These are phyloP conservation scores for Drosophila falleni DNA, from an alignment of 2,888 invertebrate genomes.

Conservation along the genomic window DNA sequence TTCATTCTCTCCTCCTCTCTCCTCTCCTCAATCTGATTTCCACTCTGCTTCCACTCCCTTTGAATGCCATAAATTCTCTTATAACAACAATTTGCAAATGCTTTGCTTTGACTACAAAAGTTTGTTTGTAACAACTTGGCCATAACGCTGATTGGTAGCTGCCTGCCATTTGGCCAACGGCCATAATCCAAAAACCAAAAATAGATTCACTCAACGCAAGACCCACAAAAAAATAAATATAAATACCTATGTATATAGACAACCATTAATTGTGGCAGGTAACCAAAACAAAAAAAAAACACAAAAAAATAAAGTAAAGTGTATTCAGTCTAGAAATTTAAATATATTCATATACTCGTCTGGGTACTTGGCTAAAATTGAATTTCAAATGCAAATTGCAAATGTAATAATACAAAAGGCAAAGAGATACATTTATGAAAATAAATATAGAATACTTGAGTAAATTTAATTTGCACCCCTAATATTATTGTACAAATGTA, in stretches of 20 bases:
- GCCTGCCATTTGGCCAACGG: conserved; percentile 41
- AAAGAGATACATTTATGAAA: conserved; percentile 14
- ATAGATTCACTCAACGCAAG: conserved; percentile 31
- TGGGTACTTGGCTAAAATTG: conserved; percentile 12
- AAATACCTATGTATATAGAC: background rate
- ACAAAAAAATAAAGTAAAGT: background rate
- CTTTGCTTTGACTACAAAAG: conserved; percentile 38
- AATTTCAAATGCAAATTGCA: conserved; percentile 25
- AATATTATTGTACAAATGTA: background rate
- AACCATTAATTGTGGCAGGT: conserved; percentile 27
- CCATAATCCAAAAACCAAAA: conserved; percentile 36
- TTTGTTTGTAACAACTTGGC: conserved; percentile 49
- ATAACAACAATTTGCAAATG: conserved; percentile 19
- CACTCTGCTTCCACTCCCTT: background rate
- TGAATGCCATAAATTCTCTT: conserved; percentile 5
- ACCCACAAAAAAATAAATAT: background rate
- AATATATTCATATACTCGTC: conserved; percentile 7
- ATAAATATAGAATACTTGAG: conserved; percentile 15
- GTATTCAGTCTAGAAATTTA: conserved; percentile 18
- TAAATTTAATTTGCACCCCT: background rate
- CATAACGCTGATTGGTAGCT: conserved; percentile 62
- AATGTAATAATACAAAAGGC: conserved; percentile 16
- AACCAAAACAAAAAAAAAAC: background rate
- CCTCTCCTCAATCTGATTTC: background rate
- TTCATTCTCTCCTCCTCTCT: background rate